Evolutionary conservation across 1,140 invertebrate genomes (phyloP).

Genomic region (Papilio polytes): DNA sequence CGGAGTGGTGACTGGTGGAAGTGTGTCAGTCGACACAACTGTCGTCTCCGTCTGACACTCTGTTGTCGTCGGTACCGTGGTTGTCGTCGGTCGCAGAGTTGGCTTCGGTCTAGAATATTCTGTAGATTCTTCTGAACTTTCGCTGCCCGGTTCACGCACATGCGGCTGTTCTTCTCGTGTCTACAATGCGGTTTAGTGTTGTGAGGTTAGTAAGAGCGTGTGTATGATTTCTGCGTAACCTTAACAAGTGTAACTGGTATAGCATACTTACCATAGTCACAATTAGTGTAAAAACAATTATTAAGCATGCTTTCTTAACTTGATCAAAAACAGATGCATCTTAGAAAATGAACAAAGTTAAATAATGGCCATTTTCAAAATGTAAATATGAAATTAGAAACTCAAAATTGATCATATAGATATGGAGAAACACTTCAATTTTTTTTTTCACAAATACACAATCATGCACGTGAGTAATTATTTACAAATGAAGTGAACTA

Average conservation of each 20-base stretch:
- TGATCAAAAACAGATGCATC: not conserved
- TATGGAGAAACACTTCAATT: not conserved
- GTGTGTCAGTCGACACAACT: not conserved
- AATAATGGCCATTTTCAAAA: too few relatives aligned
- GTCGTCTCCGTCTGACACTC: constrained; percentile 27
- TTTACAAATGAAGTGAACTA: constrained; percentile 5
- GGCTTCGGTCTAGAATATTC: constrained; percentile 26
- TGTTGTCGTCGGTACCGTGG: constrained; percentile 6
- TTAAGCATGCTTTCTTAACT: not conserved
- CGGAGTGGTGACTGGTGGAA: constrained; percentile 24
- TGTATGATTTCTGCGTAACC: not conserved
- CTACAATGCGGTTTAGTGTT: constrained; percentile 30
- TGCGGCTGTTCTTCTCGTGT: constrained; percentile 4
- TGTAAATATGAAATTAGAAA: too few relatives aligned
- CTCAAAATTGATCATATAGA: too few relatives aligned
- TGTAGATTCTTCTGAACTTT: constrained; percentile 22
- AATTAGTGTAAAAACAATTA: not conserved
- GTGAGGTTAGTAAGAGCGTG: constrained; percentile 11
- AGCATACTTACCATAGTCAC: not conserved
- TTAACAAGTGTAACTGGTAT: not conserved
- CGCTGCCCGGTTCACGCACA: constrained; percentile 3
- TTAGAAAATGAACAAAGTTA: not conserved
- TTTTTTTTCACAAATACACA: not conserved
- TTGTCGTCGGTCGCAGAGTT: not conserved
- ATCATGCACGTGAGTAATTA: constrained; percentile 4